These are phyloP conservation scores for Apolygus lucorum DNA, from an alignment of 1,140 invertebrate species.

Conservation along the genomic window DNA sequence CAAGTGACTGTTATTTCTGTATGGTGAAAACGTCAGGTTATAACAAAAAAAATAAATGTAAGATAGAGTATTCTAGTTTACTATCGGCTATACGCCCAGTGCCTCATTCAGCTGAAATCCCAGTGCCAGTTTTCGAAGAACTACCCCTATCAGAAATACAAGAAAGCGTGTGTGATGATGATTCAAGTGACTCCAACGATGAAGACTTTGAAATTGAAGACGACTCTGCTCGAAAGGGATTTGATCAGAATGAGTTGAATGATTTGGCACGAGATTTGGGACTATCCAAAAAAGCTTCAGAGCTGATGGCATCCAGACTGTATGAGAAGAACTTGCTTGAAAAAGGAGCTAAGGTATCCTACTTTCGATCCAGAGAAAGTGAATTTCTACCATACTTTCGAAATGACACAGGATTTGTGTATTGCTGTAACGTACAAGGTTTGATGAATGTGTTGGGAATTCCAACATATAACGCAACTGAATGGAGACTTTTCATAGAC, in stretches of 20 bases:
- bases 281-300: not conserved
- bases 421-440: not conserved
- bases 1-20: too few species aligned
- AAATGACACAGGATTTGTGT: not conserved
- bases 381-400: not conserved
- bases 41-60: too few species aligned
- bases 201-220: too few species aligned
- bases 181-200: constrained; percentile 1
- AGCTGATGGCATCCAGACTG: not conserved
- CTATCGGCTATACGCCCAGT: too few species aligned
- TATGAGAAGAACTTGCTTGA: not conserved
- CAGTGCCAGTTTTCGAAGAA: too few species aligned
- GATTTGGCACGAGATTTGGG: not conserved
- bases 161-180: not conserved
- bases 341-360: constrained; percentile 1
- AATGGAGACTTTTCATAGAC: too few species aligned
- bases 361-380: not conserved
- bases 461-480: too few species aligned
- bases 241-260: not conserved
- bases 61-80: too few species aligned
- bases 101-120: too few species aligned
- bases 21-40: too few species aligned
- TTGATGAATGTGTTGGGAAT: too few species aligned
- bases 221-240: not conserved
- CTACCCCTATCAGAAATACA: too few species aligned